Evolutionary conservation across 2,113 vertebrate genomes (phyloP), one percentile per base, ranked within the genome.

Genomic region (Labrus mixtus): DNA sequence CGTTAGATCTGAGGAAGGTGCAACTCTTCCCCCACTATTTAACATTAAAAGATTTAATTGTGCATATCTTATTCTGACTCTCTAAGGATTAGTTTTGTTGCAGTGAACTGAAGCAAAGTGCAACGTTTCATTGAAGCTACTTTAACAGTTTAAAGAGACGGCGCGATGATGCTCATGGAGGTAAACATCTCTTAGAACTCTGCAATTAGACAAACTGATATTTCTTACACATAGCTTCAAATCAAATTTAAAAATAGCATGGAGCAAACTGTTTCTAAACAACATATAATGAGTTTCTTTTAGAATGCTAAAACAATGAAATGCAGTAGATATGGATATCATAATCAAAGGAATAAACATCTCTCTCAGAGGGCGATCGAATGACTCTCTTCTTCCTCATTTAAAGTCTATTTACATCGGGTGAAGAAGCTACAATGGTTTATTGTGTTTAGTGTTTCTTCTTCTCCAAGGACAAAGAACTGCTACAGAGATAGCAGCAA

Each of bases 381-480:
- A 62, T 57, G 5, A 25, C 20, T 41, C 12, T 65, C 20, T 69
- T 56, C 15, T 58, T 37, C 19, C 1, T 11, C 22, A 11, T 22
- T 56, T 25, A 66, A 56, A 43, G 22, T 60, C 37, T 20, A 13
- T 67, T 62, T 37, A 36, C 15, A 19, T 51, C 58, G 36, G 39
- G 16, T 37, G 4, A 2, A 0, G 57, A 37, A 50, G 10, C 9
- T 6, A 41, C 20, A 23, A 12, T n/a, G 11, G 2, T 56, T 77
- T 68, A 2, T 37, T 41, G n/a, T 68, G 43, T 22, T 60, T n/a
- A n/a, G 2, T 37, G 0, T 15, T 29, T 55, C 15, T 37, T 33
- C 7, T 59, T 73, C 61, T 73, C 69, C 50, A 80, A 59, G 53
- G 51, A 60, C 22, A 3, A n/a, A 3, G 10, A 20, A 46, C 41